Evolutionary conservation across 2,797 vertebrate genomes (phyloP).

Genomic region (Allobates femoralis): DNA sequence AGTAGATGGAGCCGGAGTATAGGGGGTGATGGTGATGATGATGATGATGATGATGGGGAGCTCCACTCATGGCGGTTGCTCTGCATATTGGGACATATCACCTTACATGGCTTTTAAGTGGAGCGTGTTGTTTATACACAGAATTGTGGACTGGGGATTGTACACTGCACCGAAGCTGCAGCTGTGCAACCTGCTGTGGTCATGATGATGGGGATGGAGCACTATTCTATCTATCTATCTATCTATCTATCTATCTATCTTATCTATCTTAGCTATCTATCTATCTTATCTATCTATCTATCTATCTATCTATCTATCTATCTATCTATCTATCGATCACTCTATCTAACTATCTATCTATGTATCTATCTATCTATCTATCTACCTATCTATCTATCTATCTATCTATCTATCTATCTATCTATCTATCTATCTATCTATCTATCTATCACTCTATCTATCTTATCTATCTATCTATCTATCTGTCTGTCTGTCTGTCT

Average conservation of each 20-base stretch:
- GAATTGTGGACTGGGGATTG: not conserved
- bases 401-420: not conserved
- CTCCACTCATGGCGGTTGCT: not conserved
- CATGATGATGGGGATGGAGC: not conserved
- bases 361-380: slow-evolving; percentile 8
- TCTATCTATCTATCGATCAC: not conserved
- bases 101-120: slow-evolving; percentile 55
- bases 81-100: slow-evolving; percentile 35
- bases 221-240: not conserved
- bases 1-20: not conserved
- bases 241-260: slow-evolving; percentile 19
- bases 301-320: not conserved
- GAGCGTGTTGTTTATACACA: slow-evolving; percentile 42
- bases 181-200: not conserved
- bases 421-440: not conserved
- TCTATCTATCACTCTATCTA: slow-evolving; percentile 5
- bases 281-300: not conserved
- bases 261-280: slow-evolving; percentile 17
- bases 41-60: not conserved
- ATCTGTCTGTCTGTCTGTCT: too few species aligned
- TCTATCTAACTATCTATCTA: not conserved
- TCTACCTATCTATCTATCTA: slow-evolving; percentile 9
- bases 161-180: not conserved
- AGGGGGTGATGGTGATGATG: not conserved
- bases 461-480: not conserved